Conservation (phyloP, 2,797 vertebrate species). For the Neosalanx taihuensis region DNA sequence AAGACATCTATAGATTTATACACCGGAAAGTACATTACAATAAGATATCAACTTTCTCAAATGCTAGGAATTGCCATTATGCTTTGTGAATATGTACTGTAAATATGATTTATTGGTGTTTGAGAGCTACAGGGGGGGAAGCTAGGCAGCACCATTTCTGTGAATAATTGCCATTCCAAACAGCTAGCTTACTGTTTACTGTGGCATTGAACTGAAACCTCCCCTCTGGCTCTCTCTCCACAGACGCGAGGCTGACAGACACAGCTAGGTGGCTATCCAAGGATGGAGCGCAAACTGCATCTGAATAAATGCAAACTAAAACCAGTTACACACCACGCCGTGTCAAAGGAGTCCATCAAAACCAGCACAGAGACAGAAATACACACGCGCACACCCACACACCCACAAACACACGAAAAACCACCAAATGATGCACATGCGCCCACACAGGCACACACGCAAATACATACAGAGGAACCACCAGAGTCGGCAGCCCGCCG, state of each 20-base stretch:
- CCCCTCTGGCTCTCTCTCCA: slow-evolving; percentile 42
- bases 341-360: neutral
- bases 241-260: neutral
- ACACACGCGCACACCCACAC: slow-evolving; percentile 32
- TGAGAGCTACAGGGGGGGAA: slow-evolving; percentile 30
- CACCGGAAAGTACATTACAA: slow-evolving; percentile 28
- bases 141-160: slow-evolving; percentile 31
- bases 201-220: slow-evolving; percentile 42
- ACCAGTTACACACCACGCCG: slow-evolving; percentile 28
- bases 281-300: neutral
- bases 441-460: slow-evolving; percentile 30
- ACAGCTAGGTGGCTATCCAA: no score
- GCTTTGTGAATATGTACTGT: slow-evolving; percentile 30
- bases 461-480: slow-evolving; percentile 1
- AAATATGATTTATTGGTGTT: slow-evolving; percentile 48
- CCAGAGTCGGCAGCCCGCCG: slow-evolving; percentile 3
- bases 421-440: slow-evolving; percentile 17
- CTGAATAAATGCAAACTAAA: neutral
- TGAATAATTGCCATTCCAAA: slow-evolving; percentile 45
- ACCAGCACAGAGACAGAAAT: neutral
- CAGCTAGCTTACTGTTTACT: slow-evolving; percentile 21
- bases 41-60: slow-evolving; percentile 46
- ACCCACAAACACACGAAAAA: neutral
- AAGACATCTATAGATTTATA: slow-evolving; percentile 19
- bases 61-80: slow-evolving; percentile 34